Evolutionary conservation across 1,140 invertebrate species (phyloP).

Genomic region (Plectrocnemia conspersa): DNA sequence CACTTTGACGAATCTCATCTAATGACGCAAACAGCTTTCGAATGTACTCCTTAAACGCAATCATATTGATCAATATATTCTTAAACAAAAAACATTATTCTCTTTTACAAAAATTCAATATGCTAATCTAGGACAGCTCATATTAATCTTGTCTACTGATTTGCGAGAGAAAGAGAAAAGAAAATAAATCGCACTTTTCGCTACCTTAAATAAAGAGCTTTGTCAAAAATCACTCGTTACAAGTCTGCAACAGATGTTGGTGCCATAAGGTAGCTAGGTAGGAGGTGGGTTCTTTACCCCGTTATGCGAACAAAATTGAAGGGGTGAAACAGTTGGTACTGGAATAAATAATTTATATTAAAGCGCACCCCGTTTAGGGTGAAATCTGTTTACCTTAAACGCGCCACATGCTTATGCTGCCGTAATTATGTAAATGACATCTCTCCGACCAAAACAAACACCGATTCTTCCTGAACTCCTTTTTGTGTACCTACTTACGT

Average conservation of each 20-base stretch:
- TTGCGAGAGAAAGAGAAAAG: too few relatives aligned
- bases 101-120: too few relatives aligned
- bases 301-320: conserved; percentile 12
- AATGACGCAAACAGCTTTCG: too few relatives aligned
- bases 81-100: too few relatives aligned
- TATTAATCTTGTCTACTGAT: too few relatives aligned
- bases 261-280: conserved; percentile 2
- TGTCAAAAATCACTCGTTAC: conserved; percentile 34
- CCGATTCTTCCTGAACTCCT: too few relatives aligned
- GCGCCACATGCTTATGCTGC: background rate
- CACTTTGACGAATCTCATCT: too few relatives aligned
- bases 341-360: conserved; percentile 34
- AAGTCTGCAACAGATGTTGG: conserved; percentile 33
- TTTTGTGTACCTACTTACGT: too few relatives aligned
- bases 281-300: conserved; percentile 10
- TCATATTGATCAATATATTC: too few relatives aligned
- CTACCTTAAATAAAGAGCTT: conserved; percentile 26
- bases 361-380: conserved; percentile 6
- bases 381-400: conserved; percentile 29
- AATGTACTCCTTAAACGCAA: too few relatives aligned
- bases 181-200: too few relatives aligned
- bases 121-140: too few relatives aligned
- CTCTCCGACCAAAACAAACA: conserved; percentile 15
- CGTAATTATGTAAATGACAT: conserved; percentile 21
- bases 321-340: conserved; percentile 26